Conservation (phyloP, 1,140 invertebrate genomes). For the silkworm (Bombyx mori) region DNA sequence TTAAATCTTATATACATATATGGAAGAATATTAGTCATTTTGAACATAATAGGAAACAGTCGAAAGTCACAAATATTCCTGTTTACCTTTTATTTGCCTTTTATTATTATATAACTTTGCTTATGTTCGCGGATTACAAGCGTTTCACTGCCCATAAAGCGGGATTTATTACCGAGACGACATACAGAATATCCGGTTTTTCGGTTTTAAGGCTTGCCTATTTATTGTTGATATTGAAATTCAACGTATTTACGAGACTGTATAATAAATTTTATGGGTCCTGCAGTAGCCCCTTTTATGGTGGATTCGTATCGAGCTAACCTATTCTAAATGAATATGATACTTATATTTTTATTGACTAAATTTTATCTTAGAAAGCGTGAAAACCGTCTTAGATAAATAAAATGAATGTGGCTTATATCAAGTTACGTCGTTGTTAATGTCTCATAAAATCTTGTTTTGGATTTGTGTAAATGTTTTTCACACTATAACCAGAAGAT, state of each 20-base stretch:
- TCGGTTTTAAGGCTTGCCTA: slow-evolving; percentile 20
- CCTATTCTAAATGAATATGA: too few species aligned
- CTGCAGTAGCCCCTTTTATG: too few species aligned
- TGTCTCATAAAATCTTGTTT: too few species aligned
- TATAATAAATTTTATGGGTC: slow-evolving; percentile 3
- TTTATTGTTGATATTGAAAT: slow-evolving; percentile 18
- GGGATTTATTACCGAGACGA: slow-evolving; percentile 31
- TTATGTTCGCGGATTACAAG: slow-evolving; percentile 36
- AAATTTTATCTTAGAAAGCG: background rate
- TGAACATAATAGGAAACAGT: background rate
- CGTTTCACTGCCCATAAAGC: slow-evolving; percentile 47
- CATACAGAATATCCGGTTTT: slow-evolving; percentile 26
- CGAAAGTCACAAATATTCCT: slow-evolving; percentile 12
- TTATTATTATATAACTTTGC: slow-evolving; percentile 25
- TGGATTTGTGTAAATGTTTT: too few species aligned
- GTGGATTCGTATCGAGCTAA: too few species aligned
- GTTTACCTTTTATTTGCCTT: slow-evolving; percentile 27
- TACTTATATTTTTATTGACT: too few species aligned
- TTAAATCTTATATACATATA: too few species aligned
- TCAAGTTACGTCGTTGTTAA: too few species aligned
- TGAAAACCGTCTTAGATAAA: slow-evolving; percentile 2
- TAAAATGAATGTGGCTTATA: too few species aligned
- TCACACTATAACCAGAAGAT: too few species aligned
- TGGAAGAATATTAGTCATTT: too few species aligned
- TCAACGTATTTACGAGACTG: slow-evolving; percentile 12